A percentile compares a stretch with the other conserved stretches of the same genome.
Conservation (phyloP, 2,888 invertebrate species). For the Bhutanitis thaidina region DNA sequence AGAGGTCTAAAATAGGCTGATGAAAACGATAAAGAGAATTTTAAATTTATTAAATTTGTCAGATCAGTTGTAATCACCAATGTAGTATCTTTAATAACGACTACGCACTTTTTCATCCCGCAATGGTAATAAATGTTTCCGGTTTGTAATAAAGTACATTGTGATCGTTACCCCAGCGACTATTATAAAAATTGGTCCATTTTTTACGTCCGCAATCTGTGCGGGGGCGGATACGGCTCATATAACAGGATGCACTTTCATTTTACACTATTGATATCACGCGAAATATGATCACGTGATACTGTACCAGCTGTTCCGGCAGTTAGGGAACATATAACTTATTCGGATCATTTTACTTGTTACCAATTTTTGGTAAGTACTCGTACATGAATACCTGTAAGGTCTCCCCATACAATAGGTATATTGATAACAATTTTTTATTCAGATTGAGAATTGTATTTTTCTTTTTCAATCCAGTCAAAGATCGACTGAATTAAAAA, state of each 20-base stretch:
- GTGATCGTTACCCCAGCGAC: conserved; percentile 55
- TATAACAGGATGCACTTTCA: conserved; percentile 75
- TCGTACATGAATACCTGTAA: too few relatives aligned
- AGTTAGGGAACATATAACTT: not conserved
- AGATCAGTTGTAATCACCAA: not conserved
- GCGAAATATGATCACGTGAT: conserved; percentile 64
- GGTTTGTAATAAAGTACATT: conserved; percentile 69
- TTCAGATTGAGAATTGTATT: too few relatives aligned
- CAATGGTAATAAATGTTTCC: conserved; percentile 72
- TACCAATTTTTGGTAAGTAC: too few relatives aligned
- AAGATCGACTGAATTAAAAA: too few relatives aligned
- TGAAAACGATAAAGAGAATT: too few relatives aligned
- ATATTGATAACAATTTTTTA: too few relatives aligned
- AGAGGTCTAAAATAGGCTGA: too few relatives aligned
- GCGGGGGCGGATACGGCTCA: conserved; percentile 73
- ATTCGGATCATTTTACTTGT: too few relatives aligned
- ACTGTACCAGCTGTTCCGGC: conserved; percentile 56
- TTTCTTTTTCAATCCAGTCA: too few relatives aligned
- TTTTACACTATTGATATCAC: conserved; percentile 58
- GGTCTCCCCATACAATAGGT: too few relatives aligned
- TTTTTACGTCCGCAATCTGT: conserved; percentile 68
- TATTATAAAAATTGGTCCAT: conserved; percentile 75
- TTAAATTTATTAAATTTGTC: not conserved
- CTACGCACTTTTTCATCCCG: conserved; percentile 48
- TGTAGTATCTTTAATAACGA: conserved; percentile 19